phyloP scores from a whole-genome alignment of 1,140 invertebrate genomes.

The Steinernema khuongi region DNA sequence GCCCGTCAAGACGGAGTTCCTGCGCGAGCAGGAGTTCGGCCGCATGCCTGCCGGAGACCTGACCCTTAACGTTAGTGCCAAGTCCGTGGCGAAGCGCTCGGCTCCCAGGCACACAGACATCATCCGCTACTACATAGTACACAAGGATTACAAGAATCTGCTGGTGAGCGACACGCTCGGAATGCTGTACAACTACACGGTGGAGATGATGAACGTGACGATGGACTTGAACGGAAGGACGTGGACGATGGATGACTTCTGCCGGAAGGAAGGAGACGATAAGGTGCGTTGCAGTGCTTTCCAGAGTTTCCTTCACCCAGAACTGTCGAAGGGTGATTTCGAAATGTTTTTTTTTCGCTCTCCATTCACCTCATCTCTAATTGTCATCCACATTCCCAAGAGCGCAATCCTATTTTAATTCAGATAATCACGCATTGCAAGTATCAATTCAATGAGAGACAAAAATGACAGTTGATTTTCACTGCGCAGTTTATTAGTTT shows the following conservation, averaged over 20 bases:
- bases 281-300: constrained; percentile 29
- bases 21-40: constrained; percentile 28
- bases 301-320: constrained; percentile 6
- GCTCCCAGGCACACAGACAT: constrained; percentile 47
- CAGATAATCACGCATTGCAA: too few species aligned
- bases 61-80: background rate
- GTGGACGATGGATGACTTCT: constrained; percentile 54
- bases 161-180: constrained; percentile 52
- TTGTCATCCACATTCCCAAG: too few species aligned
- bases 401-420: too few species aligned
- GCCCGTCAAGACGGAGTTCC: constrained; percentile 39
- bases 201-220: constrained; percentile 51
- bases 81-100: background rate
- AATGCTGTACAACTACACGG: constrained; percentile 51
- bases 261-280: constrained; percentile 43
- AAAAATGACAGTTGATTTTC: too few species aligned
- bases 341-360: too few species aligned
- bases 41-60: constrained; percentile 27
- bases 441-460: too few species aligned
- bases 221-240: constrained; percentile 25
- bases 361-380: too few species aligned
- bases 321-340: constrained; percentile 13
- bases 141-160: constrained; percentile 55
- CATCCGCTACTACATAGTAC: constrained; percentile 57
- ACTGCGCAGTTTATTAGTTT: too few species aligned